Conservation (phyloP, 2,113 vertebrate genomes). For the Pyrgilauda ruficollis region DNA sequence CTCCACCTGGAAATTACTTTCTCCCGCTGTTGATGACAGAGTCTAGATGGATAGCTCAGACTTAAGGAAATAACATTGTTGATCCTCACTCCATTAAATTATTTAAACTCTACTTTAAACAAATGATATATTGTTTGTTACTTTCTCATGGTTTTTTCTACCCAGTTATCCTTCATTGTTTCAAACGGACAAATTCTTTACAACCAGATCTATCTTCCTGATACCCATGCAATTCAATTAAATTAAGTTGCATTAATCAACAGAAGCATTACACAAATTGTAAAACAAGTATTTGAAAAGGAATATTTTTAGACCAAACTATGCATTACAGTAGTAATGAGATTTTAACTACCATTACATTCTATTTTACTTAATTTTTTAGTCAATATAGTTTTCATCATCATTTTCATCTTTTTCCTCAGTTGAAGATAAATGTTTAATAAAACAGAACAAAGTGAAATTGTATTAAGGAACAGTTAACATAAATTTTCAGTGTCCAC, state of each 20-base stretch:
- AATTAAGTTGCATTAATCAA: neutral
- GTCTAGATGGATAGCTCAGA: neutral
- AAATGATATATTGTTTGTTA: neutral
- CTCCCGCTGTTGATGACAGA: neutral
- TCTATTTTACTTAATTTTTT: neutral
- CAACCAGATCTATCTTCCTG: neutral
- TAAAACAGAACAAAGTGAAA: slow-evolving; percentile 7
- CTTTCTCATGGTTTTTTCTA: neutral
- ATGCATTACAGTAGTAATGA: neutral
- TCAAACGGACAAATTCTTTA: neutral
- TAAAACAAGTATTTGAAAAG: neutral
- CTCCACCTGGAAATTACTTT: neutral
- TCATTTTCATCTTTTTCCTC: neutral
- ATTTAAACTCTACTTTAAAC: neutral
- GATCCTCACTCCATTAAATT: neutral
- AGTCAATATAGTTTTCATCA: neutral
- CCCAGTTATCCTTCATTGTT: neutral
- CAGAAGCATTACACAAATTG: neutral
- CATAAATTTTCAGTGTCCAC: slow-evolving; percentile 59
- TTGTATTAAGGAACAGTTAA: neutral
- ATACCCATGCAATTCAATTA: neutral
- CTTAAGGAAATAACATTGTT: neutral
- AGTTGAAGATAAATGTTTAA: slow-evolving; percentile 51
- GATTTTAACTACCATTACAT: neutral
- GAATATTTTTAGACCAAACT: neutral